These are phyloP conservation scores for Tetragnatha versicolor DNA, from an alignment of 1,140 invertebrate genomes.

Conservation along the genomic window DNA sequence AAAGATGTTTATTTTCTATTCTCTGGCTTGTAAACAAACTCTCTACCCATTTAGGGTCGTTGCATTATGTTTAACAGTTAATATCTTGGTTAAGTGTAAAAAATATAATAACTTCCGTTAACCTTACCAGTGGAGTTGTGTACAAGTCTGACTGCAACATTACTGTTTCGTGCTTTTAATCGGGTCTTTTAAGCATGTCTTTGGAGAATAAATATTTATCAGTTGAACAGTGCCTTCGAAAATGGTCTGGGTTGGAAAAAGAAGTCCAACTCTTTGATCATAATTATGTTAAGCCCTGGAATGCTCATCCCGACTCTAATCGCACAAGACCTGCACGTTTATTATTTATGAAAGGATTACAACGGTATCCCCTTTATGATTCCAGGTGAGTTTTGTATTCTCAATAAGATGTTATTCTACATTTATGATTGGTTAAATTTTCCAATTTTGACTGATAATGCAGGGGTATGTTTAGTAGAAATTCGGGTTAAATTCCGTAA, in stretches of 20 bases:
- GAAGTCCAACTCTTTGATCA: constrained; percentile 69
- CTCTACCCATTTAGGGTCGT: no score
- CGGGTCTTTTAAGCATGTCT: no score
- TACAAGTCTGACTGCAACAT: no score
- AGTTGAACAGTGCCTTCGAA: constrained; percentile 53
- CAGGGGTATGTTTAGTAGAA: not conserved
- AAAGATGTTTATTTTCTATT: no score
- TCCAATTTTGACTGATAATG: not conserved
- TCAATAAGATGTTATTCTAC: not conserved
- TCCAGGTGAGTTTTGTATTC: constrained; percentile 35
- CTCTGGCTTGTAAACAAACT: no score
- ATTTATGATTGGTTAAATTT: not conserved
- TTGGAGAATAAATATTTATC: constrained; percentile 28
- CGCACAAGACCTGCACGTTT: constrained; percentile 70
- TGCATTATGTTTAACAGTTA: no score
- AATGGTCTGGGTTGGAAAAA: constrained; percentile 58
- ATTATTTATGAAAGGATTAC: constrained; percentile 65
- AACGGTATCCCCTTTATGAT: constrained; percentile 46
- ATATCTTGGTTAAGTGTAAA: no score
- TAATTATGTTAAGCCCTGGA: constrained; percentile 75
- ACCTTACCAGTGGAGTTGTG: no score
- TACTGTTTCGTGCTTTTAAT: no score
- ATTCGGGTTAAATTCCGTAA: no score
- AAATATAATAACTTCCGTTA: no score
- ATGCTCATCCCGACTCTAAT: constrained; percentile 72